phyloP scores from a whole-genome alignment of 2,113 vertebrate genomes.

The Ciconia boyciana region DNA sequence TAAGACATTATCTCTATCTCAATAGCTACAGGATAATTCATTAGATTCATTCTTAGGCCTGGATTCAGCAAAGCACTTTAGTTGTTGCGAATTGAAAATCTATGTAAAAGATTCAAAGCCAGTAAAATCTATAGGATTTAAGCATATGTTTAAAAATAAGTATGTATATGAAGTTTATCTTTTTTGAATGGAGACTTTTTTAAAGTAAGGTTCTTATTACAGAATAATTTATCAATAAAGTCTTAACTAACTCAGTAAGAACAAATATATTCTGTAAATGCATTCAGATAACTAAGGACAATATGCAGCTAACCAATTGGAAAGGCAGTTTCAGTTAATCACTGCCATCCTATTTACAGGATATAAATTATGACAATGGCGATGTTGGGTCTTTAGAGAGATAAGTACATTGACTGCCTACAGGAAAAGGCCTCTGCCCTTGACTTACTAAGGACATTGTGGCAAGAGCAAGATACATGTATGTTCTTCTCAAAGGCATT shows the following conservation, averaged over 20 bases:
- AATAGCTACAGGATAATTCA: background rate
- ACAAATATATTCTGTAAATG: background rate
- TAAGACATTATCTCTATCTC: constrained; percentile 6
- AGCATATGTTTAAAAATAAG: background rate
- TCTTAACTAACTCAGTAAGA: background rate
- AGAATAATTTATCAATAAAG: background rate
- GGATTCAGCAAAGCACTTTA: background rate
- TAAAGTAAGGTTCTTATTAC: background rate
- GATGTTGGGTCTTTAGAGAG: background rate
- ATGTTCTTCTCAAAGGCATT: background rate
- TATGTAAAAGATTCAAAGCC: background rate
- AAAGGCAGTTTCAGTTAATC: background rate
- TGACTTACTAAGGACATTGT: background rate
- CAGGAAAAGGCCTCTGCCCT: background rate
- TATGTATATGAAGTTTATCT: background rate
- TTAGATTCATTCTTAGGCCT: background rate
- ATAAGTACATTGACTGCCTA: background rate
- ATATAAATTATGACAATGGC: background rate
- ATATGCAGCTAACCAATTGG: background rate
- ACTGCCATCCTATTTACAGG: background rate
- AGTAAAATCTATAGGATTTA: background rate
- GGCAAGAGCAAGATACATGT: background rate
- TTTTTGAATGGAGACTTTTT: background rate
- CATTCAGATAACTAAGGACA: background rate
- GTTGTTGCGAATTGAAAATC: background rate